Conservation (phyloP, 1,140 invertebrate species). For the Lepidurus packardi region DNA sequence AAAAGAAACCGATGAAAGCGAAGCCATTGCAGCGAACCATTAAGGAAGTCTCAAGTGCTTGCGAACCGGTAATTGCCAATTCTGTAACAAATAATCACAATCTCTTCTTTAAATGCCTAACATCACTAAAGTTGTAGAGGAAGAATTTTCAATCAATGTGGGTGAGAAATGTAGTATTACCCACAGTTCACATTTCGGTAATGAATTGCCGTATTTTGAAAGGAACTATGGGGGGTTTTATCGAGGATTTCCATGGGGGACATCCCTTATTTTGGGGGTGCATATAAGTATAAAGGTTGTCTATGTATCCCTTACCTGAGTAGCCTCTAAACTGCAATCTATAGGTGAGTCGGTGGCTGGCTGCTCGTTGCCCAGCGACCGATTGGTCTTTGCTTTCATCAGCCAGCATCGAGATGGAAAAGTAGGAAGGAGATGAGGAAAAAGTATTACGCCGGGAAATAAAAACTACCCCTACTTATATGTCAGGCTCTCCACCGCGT, state of each 20-base stretch:
- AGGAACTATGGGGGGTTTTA: neutral
- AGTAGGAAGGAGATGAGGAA: slow-evolving; percentile 15
- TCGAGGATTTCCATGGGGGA: neutral
- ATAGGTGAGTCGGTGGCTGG: slow-evolving; percentile 8
- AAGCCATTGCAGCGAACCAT: neutral
- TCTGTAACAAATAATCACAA: neutral
- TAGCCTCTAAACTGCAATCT: slow-evolving; percentile 14
- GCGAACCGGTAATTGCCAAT: neutral
- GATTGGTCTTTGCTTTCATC: slow-evolving; percentile 19
- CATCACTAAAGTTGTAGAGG: too few species aligned
- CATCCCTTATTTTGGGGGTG: too few species aligned
- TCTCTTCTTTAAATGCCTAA: too few species aligned
- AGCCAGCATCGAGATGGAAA: slow-evolving; percentile 9
- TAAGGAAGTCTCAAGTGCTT: neutral
- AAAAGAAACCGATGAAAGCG: slow-evolving; percentile 5
- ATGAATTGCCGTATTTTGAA: neutral
- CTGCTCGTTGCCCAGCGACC: slow-evolving; percentile 6
- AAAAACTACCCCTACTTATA: slow-evolving; percentile 11
- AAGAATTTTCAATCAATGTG: neutral
- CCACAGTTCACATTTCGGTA: neutral
- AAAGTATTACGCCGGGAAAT: neutral
- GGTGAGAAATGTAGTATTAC: neutral
- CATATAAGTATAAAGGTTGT: too few species aligned
- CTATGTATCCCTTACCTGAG: slow-evolving; percentile 8
- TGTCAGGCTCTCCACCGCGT: neutral